Conservation (phyloP, 2,888 invertebrate species). For the Corythucha ciliata region DNA sequence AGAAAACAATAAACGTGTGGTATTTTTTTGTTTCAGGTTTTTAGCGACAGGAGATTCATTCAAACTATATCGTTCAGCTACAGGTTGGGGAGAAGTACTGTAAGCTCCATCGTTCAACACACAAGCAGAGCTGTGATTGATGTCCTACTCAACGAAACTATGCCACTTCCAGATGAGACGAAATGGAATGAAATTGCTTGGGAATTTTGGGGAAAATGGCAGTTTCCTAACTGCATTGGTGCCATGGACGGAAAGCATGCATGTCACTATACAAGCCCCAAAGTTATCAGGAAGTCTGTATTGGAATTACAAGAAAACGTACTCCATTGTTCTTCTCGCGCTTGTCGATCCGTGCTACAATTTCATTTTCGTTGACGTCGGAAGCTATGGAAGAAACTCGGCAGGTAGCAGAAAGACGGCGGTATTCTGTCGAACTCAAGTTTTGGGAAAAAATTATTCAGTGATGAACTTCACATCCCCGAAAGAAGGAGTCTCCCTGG, state of each 20-base stretch:
- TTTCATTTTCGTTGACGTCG: conserved; percentile 37
- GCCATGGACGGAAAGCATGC: conserved; percentile 36
- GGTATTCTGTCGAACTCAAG: conserved; percentile 34
- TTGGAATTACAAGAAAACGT: conserved; percentile 35
- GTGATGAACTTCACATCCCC: conserved; percentile 31
- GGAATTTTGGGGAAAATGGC: conserved; percentile 33
- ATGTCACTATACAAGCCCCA: conserved; percentile 34
- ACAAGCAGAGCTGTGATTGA: conserved; percentile 24
- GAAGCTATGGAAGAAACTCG: conserved; percentile 35
- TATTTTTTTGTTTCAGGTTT: conserved; percentile 30
- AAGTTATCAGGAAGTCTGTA: conserved; percentile 31
- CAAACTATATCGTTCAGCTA: conserved; percentile 29
- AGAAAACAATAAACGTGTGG: neutral
- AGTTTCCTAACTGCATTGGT: conserved; percentile 34
- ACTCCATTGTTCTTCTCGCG: conserved; percentile 35
- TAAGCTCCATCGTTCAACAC: conserved; percentile 27
- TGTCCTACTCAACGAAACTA: conserved; percentile 26
- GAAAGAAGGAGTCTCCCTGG: conserved; percentile 34
- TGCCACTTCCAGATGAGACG: conserved; percentile 30
- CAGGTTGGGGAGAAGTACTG: conserved; percentile 25
- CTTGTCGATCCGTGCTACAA: conserved; percentile 36
- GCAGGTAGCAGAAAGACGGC: too few species aligned
- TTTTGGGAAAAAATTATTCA: conserved; percentile 31
- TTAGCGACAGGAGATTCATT: conserved; percentile 31
- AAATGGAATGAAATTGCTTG: conserved; percentile 31